Percentiles rank a stretch among this genome's conserved stretches.
Conservation (phyloP, 2,797 vertebrate genomes). For the Nyctalus aviator region DNA sequence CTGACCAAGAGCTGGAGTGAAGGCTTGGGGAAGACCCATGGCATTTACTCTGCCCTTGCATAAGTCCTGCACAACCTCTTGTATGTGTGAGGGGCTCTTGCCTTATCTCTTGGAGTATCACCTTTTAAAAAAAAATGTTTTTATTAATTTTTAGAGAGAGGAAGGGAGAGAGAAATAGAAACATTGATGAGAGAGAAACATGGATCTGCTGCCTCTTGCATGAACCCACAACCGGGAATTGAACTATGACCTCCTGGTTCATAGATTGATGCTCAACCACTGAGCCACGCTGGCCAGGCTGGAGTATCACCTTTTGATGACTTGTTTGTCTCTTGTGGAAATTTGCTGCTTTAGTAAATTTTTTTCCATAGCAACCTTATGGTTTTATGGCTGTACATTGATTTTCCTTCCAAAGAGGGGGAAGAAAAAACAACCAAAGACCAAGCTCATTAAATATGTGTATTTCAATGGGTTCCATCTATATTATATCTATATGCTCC, state of each 20-base stretch:
- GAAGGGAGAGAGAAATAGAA: no score
- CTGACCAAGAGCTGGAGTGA: background rate
- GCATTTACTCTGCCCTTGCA: background rate
- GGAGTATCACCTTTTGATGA: background rate
- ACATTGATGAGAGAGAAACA: no score
- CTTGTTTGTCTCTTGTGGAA: constrained; percentile 35
- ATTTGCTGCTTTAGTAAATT: constrained; percentile 40
- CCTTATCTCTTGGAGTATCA: constrained; percentile 13
- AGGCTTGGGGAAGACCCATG: background rate
- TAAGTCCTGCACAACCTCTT: background rate
- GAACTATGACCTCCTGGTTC: no score
- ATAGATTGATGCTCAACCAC: no score
- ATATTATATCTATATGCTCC: constrained; percentile 45
- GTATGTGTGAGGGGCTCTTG: background rate
- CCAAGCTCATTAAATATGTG: background rate
- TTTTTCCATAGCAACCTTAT: constrained; percentile 41
- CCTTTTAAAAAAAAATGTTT: background rate
- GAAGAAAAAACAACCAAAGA: background rate
- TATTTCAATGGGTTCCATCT: constrained; percentile 53
- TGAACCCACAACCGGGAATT: no score
- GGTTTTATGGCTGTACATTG: constrained; percentile 1
- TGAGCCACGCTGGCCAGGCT: background rate
- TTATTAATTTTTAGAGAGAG: no score
- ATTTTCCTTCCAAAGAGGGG: constrained; percentile 25
- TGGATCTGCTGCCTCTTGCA: no score